Evolutionary conservation across 2,797 vertebrate species (phyloP).

Genomic region (Chelonia mydas): DNA sequence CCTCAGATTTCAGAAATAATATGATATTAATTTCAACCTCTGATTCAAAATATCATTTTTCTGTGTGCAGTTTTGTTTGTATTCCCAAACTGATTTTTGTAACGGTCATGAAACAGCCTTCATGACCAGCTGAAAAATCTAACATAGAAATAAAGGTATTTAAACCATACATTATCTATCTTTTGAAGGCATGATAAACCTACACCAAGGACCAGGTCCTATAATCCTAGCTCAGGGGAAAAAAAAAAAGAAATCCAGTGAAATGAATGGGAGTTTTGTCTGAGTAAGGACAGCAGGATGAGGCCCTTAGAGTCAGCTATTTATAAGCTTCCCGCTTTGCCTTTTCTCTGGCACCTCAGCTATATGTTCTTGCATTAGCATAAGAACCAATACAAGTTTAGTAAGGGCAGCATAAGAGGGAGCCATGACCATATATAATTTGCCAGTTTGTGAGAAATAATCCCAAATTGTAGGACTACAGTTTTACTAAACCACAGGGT

Average conservation of each 20-base stretch:
- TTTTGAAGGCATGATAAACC: neutral
- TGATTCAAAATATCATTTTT: neutral
- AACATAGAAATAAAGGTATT: neutral
- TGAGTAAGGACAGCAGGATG: neutral
- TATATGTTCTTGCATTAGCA: neutral
- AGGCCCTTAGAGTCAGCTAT: neutral
- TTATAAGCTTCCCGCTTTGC: neutral
- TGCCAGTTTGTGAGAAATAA: neutral
- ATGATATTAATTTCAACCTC: neutral
- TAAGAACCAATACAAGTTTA: neutral
- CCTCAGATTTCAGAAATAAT: conserved; percentile 46
- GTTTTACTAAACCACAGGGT: neutral
- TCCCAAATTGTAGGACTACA: neutral
- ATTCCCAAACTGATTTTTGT: neutral
- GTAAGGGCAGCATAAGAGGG: neutral
- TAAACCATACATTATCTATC: neutral
- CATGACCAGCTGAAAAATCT: neutral
- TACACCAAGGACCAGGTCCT: neutral
- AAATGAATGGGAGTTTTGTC: neutral
- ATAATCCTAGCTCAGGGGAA: neutral
- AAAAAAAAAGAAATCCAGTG: neutral
- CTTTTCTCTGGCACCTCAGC: neutral
- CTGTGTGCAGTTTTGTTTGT: neutral
- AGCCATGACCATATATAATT: neutral
- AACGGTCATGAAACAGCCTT: neutral